phyloP scores from a whole-genome alignment of 2,888 invertebrate genomes.

The Pyralis farinalis region DNA sequence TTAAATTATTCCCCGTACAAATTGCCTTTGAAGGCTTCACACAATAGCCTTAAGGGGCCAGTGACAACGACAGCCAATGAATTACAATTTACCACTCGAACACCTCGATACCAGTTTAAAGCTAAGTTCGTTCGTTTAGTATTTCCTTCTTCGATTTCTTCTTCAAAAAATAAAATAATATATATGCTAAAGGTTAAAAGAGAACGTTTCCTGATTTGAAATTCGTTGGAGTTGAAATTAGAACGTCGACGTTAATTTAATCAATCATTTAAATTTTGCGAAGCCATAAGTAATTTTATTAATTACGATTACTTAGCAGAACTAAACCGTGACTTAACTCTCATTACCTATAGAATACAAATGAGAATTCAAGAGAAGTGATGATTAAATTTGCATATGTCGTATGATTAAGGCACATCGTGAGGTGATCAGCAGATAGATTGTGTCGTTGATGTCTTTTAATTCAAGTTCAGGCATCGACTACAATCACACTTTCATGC shows the following conservation, averaged over 20 bases:
- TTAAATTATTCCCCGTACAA: conserved; percentile 61
- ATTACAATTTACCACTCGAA: conserved; percentile 29
- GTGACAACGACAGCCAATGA: conserved; percentile 35
- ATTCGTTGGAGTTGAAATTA: too few species aligned
- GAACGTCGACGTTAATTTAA: too few species aligned
- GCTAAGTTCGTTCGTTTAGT: too few species aligned
- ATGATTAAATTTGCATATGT: background rate
- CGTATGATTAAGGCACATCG: conserved; percentile 4
- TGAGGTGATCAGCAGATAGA: conserved; percentile 6
- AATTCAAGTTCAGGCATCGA: background rate
- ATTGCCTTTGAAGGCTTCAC: conserved; percentile 50
- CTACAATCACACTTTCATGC: background rate
- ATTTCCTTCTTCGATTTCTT: too few species aligned
- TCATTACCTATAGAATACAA: conserved; percentile 1
- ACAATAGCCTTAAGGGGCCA: conserved; percentile 43
- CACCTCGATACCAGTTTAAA: too few species aligned
- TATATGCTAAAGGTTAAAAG: too few species aligned
- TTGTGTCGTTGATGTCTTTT: conserved; percentile 22
- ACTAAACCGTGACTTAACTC: conserved; percentile 2
- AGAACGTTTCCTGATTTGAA: too few species aligned
- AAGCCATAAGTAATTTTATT: background rate
- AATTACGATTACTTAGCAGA: background rate
- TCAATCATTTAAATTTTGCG: too few species aligned
- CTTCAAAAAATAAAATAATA: too few species aligned
- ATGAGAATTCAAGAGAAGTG: conserved; percentile 7